A percentile compares a stretch with the other conserved stretches of the same genome.
These are phyloP conservation scores for Pachymerium ferrugineum DNA, from an alignment of 2,888 invertebrate species.

Conservation along the genomic window DNA sequence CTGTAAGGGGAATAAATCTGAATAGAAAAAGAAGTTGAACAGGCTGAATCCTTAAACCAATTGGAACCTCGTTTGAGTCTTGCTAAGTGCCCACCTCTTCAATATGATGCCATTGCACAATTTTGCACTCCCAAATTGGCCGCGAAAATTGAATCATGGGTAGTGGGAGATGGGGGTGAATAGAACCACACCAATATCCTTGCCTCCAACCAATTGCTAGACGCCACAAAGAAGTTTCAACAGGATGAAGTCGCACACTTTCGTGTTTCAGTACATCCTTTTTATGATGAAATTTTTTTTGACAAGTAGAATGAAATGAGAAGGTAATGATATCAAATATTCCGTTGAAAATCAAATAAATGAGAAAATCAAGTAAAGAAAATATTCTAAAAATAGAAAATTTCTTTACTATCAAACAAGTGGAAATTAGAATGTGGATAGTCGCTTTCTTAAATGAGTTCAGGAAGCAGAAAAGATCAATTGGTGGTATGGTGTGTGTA, in stretches of 20 bases:
- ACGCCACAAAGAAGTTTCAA: slow-evolving; percentile 15
- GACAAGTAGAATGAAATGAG: neutral
- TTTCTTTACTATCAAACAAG: neutral
- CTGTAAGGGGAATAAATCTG: neutral
- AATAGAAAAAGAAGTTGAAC: neutral
- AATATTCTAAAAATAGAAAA: too few species aligned
- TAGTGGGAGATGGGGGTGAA: too few species aligned
- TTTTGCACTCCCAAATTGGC: slow-evolving; percentile 16
- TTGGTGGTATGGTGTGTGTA: neutral
- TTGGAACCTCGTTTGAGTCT: slow-evolving; percentile 11
- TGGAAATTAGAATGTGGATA: too few species aligned
- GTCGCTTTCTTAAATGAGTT: too few species aligned
- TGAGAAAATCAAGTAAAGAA: neutral
- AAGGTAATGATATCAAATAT: neutral
- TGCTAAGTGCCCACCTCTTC: slow-evolving; percentile 5
- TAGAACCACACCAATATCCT: slow-evolving; percentile 19
- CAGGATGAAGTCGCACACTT: neutral
- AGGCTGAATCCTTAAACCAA: neutral
- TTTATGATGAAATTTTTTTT: neutral
- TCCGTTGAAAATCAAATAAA: neutral
- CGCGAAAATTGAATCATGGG: slow-evolving; percentile 15
- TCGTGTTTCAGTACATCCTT: neutral
- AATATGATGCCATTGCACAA: slow-evolving; percentile 27
- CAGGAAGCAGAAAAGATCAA: too few species aligned
- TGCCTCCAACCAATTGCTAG: slow-evolving; percentile 2